Conservation (phyloP, 2,797 vertebrate species). For the Bucorvus abyssinicus region DNA sequence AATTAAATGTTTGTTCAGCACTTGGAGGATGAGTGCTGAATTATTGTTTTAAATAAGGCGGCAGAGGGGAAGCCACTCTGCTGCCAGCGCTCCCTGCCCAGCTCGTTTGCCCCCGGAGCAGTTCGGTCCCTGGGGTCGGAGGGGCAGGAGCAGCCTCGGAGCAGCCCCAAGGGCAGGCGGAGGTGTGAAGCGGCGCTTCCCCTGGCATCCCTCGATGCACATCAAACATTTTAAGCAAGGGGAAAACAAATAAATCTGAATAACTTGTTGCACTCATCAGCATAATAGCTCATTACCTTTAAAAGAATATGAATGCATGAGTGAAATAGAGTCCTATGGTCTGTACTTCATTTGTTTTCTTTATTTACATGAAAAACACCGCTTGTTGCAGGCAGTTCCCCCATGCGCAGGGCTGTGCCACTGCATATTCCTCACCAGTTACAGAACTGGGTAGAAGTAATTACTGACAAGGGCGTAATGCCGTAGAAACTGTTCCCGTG, state of each 20-base stretch:
- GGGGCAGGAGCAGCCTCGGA: neutral
- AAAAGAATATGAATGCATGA: neutral
- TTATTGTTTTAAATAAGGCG: neutral
- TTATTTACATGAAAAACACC: neutral
- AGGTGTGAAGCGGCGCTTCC: neutral
- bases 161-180: fast-evolving
- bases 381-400: neutral
- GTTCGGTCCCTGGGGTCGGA: fast-evolving
- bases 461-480: neutral
- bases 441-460: neutral
- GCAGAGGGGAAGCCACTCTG: neutral
- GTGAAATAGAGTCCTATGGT: neutral
- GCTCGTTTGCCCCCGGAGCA: neutral
- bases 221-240: neutral
- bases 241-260: neutral
- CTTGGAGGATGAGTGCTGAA: neutral
- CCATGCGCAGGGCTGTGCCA: neutral
- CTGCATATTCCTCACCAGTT: neutral
- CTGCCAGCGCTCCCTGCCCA: neutral
- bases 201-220: neutral
- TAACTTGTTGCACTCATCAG: neutral
- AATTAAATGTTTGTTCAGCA: neutral
- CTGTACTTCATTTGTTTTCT: neutral
- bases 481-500: neutral
- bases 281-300: neutral